phyloP scores from a whole-genome alignment of 2,797 vertebrate species.

The Platalea minor region DNA sequence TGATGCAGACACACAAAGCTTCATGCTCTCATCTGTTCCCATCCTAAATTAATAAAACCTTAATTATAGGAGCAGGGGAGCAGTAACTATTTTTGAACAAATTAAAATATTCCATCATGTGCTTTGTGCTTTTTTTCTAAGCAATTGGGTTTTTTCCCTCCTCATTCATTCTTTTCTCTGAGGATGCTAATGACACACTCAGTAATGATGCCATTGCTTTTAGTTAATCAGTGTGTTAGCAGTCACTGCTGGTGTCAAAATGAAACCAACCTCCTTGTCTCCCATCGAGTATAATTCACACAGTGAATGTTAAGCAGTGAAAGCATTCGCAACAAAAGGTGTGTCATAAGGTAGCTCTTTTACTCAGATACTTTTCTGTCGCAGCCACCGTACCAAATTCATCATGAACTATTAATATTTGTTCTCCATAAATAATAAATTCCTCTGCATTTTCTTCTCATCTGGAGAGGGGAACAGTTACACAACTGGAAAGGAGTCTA shows the following conservation, averaged over 20 bases:
- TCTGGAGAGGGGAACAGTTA: background rate
- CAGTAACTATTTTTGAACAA: background rate
- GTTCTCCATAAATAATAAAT: background rate
- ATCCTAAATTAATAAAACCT: background rate
- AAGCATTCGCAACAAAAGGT: background rate
- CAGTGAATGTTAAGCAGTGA: background rate
- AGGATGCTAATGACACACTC: slow-evolving; percentile 3
- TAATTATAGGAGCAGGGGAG: background rate
- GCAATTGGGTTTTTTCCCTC: background rate
- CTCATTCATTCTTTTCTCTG: slow-evolving; percentile 1
- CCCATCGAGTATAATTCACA: background rate
- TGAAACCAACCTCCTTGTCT: slow-evolving; percentile 2
- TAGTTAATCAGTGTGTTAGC: slow-evolving; percentile 36
- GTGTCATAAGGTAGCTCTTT: background rate
- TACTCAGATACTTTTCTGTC: background rate
- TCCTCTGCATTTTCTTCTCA: background rate
- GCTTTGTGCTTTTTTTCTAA: background rate
- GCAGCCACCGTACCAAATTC: background rate
- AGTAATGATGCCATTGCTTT: background rate
- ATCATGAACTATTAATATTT: background rate
- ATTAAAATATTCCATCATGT: background rate
- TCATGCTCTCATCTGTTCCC: background rate
- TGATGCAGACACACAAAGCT: background rate
- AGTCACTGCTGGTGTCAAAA: background rate
- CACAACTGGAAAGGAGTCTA: background rate